A percentile compares a stretch with the other conserved stretches of the same genome.
phyloP scores from a whole-genome alignment of 2,797 vertebrate species.

The Sebastes diaconus region DNA sequence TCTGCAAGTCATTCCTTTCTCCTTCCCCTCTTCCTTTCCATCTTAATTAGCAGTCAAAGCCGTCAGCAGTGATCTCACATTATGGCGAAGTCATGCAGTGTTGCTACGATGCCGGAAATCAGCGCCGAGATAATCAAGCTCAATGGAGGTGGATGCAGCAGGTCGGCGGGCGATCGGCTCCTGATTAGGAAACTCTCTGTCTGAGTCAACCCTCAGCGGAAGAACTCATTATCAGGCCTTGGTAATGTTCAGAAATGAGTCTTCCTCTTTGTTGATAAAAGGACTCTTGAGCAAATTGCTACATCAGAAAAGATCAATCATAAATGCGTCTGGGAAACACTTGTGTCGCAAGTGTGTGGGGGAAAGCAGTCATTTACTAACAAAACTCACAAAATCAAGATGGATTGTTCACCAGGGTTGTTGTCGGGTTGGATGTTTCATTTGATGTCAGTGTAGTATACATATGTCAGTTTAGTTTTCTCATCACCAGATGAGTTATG shows the following conservation, averaged over 20 bases:
- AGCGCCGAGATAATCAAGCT: slow-evolving; percentile 56
- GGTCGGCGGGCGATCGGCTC: slow-evolving; percentile 39
- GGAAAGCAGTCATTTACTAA: background rate
- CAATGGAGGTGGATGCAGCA: slow-evolving; percentile 38
- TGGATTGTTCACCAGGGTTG: background rate
- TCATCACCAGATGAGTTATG: background rate
- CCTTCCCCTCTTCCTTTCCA: background rate
- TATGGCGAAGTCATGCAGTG: slow-evolving; percentile 21
- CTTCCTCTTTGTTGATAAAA: slow-evolving; percentile 21
- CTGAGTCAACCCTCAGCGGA: slow-evolving; percentile 42
- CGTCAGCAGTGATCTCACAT: slow-evolving; percentile 26
- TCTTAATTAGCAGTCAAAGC: slow-evolving; percentile 53
- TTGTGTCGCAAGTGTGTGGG: background rate
- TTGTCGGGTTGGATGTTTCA: background rate
- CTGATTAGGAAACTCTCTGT: slow-evolving; percentile 54
- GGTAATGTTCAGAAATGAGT: slow-evolving; percentile 2
- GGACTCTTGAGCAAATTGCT: slow-evolving; percentile 37
- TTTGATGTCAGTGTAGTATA: background rate
- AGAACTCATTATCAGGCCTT: slow-evolving; percentile 47
- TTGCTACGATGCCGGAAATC: slow-evolving; percentile 35
- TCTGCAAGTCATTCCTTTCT: background rate
- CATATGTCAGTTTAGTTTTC: background rate
- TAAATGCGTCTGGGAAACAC: background rate
- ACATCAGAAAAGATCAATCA: slow-evolving; percentile 6
- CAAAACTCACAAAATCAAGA: background rate